Base-by-base conservation (phyloP, 2,888 invertebrate genomes). In the Netelia virgata region DNA sequence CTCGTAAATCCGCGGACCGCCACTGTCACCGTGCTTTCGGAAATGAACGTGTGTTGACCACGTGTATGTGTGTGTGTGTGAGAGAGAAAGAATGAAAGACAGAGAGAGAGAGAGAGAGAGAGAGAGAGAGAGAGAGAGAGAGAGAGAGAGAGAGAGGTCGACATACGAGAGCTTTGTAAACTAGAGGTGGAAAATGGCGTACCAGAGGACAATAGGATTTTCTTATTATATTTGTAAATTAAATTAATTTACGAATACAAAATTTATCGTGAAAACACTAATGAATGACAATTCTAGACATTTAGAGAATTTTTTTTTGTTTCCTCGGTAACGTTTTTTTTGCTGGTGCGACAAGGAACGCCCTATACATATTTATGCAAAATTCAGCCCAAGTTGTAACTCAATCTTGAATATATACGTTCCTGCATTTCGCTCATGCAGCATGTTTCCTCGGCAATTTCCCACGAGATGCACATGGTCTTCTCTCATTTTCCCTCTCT, bases 381-480 rank as follows among this genome's bases (percentile, higher is more conserved):
- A 28, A 28, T 28, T 28, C 28, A 28, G 5, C 28, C 28, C 28
- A 73, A 73, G 73, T 73, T 73, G 73, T 61, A 59, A 73, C 73
- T 59, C 43, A 63, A 74, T 74, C 73, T 61, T 53, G 28, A 28
- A 28, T 28, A 28, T 28, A 28, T 28, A 28, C 61, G 61, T 61
- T 36, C n/a, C 50, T 50, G 73, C 23, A 50, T 63, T 63, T 50
- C 63, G 50, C 0, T 50, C 16, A 11, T 43, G 28, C 73, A 47
- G 23, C 69, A 23, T n/a, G 20, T 28, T 23, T 41, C 63, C 63
- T 16, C 53, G 53, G 14, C 14, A 53, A 53, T 53, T 53, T 16
- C 14, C n/a, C n/a, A 10, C 53, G 53, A 53, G 14, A 53, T 53
- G 53, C 53, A 53, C 53, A 53, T 14, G 53, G 16, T 53, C 53